These are phyloP conservation scores for Lycaena phlaeas DNA, from an alignment of 2,888 invertebrate genomes.

Conservation along the genomic window DNA sequence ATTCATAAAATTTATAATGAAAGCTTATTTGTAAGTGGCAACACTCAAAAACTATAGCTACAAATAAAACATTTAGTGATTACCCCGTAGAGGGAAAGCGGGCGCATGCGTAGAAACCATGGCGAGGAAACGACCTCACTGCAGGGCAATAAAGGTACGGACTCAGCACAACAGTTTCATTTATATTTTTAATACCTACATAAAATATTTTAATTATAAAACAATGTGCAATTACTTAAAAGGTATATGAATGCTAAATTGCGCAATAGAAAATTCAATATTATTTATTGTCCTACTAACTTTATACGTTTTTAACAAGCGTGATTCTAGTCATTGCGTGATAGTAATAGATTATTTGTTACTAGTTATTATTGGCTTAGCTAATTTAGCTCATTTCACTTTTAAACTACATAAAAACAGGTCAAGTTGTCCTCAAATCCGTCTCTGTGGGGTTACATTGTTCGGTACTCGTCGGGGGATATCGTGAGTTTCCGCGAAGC, in stretches of 20 bases:
- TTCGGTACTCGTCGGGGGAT: slow-evolving; percentile 48
- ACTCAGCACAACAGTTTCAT: slow-evolving; percentile 20
- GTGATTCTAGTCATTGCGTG: too few relatives aligned
- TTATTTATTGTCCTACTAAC: too few relatives aligned
- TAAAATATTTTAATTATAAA: too few relatives aligned
- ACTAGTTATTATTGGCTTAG: too few relatives aligned
- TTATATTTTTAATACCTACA: background rate
- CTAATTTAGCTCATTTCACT: background rate
- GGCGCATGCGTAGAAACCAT: slow-evolving; percentile 65
- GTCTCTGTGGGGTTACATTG: slow-evolving; percentile 49
- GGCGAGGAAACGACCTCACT: slow-evolving; percentile 52
- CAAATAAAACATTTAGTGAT: slow-evolving; percentile 43
- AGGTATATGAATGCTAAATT: too few relatives aligned
- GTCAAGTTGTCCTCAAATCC: slow-evolving; percentile 25
- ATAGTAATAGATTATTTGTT: too few relatives aligned
- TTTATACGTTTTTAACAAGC: too few relatives aligned
- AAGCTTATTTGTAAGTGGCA: slow-evolving; percentile 15
- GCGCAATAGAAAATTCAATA: too few relatives aligned
- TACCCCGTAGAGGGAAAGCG: slow-evolving; percentile 39
- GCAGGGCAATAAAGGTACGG: slow-evolving; percentile 50
- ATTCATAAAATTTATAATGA: background rate
- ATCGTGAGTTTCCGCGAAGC: slow-evolving; percentile 59
- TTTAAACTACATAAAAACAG: slow-evolving; percentile 3
- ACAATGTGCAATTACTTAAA: too few relatives aligned
- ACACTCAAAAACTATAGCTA: slow-evolving; percentile 18